These are phyloP conservation scores for Agelaius phoeniceus DNA, from an alignment of 2,113 vertebrate species.

Conservation along the genomic window DNA sequence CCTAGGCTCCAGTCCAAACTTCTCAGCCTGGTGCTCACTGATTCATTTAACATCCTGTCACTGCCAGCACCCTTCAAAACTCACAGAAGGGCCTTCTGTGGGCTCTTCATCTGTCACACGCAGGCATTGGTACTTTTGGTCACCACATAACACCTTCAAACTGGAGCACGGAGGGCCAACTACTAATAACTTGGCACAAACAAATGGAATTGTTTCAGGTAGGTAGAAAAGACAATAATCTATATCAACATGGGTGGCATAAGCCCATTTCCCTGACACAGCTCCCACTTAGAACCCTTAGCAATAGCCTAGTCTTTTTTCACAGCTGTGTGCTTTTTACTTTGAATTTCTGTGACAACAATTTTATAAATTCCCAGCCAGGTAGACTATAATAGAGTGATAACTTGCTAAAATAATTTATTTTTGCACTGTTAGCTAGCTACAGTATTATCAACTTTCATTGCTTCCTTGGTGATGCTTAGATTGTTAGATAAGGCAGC, in stretches of 20 bases:
- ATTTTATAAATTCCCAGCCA: background rate
- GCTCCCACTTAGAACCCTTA: background rate
- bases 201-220: background rate
- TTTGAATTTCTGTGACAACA: background rate
- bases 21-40: background rate
- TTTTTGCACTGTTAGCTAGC: background rate
- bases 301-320: background rate
- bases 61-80: background rate
- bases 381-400: background rate
- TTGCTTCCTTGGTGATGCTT: background rate
- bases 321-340: background rate
- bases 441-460: background rate
- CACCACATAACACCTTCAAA: background rate
- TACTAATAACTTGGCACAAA: background rate
- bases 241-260: no score
- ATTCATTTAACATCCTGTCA: background rate
- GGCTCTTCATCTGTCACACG: background rate
- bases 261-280: background rate
- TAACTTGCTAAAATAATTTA: background rate
- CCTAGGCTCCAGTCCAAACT: background rate
- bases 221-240: background rate
- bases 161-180: rapidly evolving
- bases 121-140: background rate
- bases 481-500: background rate
- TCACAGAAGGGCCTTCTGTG: rapidly evolving